Evolutionary conservation across 1,140 invertebrate genomes (phyloP), one percentile per base, ranked within the genome.

Genomic region (Calephelis nemesis): DNA sequence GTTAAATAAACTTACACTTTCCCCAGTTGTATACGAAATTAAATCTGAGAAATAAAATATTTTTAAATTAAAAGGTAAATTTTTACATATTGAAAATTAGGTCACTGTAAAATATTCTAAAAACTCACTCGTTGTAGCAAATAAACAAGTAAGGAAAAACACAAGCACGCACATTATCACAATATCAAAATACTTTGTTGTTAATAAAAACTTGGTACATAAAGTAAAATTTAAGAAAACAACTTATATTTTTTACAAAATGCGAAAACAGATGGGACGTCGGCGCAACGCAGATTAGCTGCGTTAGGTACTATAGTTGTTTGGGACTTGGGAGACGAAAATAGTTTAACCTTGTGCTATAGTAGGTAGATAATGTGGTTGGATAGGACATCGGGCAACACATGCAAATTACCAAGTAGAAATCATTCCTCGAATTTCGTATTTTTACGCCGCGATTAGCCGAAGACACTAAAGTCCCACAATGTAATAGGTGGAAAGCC

Each of bases 311-410:
- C 8, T 58, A 9, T 8, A 13, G 30, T 30, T 30, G 30, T 30
- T 30, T 30, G 30, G 30, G 30, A 30, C 30, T 30, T 30, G 52
- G 19, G n/a, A 60, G 39, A 67, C 39, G 13, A 67, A n/a, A 49
- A 62, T 62, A 67, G 52, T 13, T 39, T 8, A 48, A n/a, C 15
- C 52, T 62, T 63, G 19, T 5, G 13, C 49, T 64, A 47, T 69
- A 48, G 30, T 30, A 30, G 30, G 30, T 30, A 30, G 30, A 4
- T 30, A 30, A 30, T 30, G 30, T 30, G 4, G 30, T 30, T 30
- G 30, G 30, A 30, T 30, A 30, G 30, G 30, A 30, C 30, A 30
- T 30, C 30, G 30, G 30, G 30, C 3, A 30, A 30, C 30, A 30
- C 30, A 30, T 30, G 30, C 30, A 30, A 30, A 30, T 30, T 30